Evolutionary conservation across 1,140 invertebrate genomes (phyloP), one percentile per base, ranked within the genome.

Genomic region (Drosophila neocordata): DNA sequence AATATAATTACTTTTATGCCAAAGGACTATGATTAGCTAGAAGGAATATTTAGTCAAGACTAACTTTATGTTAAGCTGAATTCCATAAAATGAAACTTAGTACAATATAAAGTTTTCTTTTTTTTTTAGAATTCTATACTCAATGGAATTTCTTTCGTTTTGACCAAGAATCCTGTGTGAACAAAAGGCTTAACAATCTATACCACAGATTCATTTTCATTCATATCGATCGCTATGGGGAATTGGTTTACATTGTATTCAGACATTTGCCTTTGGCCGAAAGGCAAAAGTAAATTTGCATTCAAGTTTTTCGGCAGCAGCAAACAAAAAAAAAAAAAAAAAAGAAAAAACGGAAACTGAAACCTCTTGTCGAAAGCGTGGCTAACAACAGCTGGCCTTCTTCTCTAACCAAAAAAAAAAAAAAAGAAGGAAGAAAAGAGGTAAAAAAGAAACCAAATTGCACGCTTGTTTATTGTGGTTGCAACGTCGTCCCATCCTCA

Each of bases 201-300:
- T 12, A 35, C 34, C 1, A 35, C 15, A 48, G 41, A 48, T 48
- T 48, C 41, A 48, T 48, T 48, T 48, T 48, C 41, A 48, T 48
- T 48, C 41, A 48, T 48, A 48, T 48, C 41, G 41, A 48, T 48
- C 53, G 53, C 22, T 34, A 13, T 13, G 13, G 53, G 53, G 58
- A 56, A 63, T 70, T 70, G 69, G 70, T 60, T 73, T 59, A 18
- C 71, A 73, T 73, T 73, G 70, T 73, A 71, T 59, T 73, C 68
- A 22, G 69, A 64, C 31, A 58, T 65, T 66, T 56, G 60, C 13
- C 68, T 63, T 70, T 37, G 53, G 65, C 82, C 53, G 58, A 35
- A 60, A 38, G 37, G 80, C 63, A 63, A 62, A 69, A 61, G 65
- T 60, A 74, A 87, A 85, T 85, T 85, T 85, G 72, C 78, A 87